Conservation (phyloP, 2,113 vertebrate species). For the Pristiophorus japonicus region DNA sequence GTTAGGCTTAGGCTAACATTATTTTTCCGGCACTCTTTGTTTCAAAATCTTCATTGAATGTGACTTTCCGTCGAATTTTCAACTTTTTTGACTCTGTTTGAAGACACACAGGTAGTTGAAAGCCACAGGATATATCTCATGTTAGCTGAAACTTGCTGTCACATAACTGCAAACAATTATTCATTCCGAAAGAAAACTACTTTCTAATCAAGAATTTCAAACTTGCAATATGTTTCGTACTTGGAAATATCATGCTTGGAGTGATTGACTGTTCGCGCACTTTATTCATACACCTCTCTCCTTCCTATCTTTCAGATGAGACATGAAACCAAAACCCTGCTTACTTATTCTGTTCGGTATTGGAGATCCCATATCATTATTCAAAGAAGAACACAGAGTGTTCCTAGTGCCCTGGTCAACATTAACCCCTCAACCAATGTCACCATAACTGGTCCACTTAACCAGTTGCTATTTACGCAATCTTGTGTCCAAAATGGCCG, state of each 20-base stretch:
- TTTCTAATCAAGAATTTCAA: background rate
- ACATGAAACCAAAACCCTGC: background rate
- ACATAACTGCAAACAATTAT: background rate
- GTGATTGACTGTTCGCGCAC: background rate
- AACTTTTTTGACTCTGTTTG: background rate
- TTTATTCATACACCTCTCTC: background rate
- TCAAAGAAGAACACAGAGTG: background rate
- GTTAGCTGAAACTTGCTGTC: background rate
- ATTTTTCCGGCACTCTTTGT: background rate
- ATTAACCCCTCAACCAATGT: background rate
- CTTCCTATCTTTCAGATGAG: background rate
- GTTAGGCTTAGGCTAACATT: background rate
- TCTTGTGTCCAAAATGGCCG: background rate
- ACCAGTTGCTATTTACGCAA: background rate
- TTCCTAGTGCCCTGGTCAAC: background rate
- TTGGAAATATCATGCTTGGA: background rate
- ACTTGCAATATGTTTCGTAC: background rate
- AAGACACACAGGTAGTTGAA: background rate
- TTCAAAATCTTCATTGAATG: background rate
- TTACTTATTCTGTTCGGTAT: background rate
- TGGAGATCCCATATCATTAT: background rate
- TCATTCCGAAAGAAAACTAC: background rate
- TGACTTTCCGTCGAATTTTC: background rate
- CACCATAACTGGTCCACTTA: background rate
- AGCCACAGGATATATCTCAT: background rate